phyloP scores from a whole-genome alignment of 2,888 invertebrate species.

The Pelosia muscerda region DNA sequence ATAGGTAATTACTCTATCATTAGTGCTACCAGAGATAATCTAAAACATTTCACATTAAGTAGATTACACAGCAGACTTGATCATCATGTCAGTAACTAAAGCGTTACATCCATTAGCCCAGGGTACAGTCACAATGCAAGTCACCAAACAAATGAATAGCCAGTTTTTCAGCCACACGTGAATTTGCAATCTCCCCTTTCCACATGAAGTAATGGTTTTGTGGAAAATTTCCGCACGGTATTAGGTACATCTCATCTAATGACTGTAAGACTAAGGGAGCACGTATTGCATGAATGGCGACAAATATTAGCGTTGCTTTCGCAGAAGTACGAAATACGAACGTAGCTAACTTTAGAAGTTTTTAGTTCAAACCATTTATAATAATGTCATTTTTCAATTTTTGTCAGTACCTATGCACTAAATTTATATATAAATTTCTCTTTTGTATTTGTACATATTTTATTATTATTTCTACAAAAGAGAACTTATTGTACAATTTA shows the following conservation, averaged over 20 bases:
- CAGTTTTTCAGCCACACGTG: constrained; percentile 66
- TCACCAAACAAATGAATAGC: constrained; percentile 77
- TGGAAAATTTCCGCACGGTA: constrained; percentile 49
- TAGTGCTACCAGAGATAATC: not conserved
- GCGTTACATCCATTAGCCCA: constrained; percentile 62
- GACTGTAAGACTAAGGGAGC: constrained; percentile 46
- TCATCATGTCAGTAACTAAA: constrained; percentile 24
- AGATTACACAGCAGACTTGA: constrained; percentile 14
- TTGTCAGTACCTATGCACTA: too few relatives aligned
- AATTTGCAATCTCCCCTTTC: constrained; percentile 57
- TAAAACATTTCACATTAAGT: constrained; percentile 9
- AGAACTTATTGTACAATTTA: constrained; percentile 31
- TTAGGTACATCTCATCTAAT: constrained; percentile 53
- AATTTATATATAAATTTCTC: too few relatives aligned
- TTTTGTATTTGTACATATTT: not conserved
- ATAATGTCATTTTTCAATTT: not conserved
- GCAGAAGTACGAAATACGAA: constrained; percentile 29
- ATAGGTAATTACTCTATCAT: not conserved
- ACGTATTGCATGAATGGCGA: constrained; percentile 38
- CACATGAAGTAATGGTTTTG: constrained; percentile 57
- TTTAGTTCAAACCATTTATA: constrained; percentile 11
- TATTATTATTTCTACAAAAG: constrained; percentile 24
- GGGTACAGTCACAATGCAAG: constrained; percentile 68
- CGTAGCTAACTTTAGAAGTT: constrained; percentile 16
- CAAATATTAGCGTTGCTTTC: constrained; percentile 31